Evolutionary conservation across 1,140 invertebrate genomes (phyloP).

Genomic region (Pseudomyrmex cubaensis): DNA sequence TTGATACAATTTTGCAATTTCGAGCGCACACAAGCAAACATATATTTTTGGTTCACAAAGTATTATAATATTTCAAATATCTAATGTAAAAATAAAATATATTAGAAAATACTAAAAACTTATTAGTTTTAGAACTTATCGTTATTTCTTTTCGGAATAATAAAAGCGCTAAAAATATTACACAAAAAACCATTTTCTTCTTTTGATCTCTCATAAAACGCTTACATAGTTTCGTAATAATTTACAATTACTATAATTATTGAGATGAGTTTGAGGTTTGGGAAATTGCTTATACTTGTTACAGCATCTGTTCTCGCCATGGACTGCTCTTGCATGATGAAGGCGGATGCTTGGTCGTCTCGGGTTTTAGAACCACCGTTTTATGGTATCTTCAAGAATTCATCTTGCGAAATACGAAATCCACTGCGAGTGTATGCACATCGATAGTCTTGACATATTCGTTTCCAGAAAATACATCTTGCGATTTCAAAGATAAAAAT

Average conservation of each 20-base stretch:
- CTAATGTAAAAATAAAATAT: neutral
- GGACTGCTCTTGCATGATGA: conserved; percentile 81
- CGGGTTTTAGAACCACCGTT: conserved; percentile 74
- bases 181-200: too few relatives aligned
- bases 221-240: neutral
- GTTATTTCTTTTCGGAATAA: neutral
- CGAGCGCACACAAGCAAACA: too few relatives aligned
- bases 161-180: neutral
- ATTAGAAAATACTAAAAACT: neutral
- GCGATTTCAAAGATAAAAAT: neutral
- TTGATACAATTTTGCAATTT: neutral
- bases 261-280: neutral
- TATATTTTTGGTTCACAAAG: too few relatives aligned
- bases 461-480: neutral
- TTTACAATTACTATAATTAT: conserved; percentile 7
- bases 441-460: conserved; percentile 24
- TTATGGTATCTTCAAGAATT: conserved; percentile 76
- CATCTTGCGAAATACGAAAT: conserved; percentile 78
- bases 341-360: conserved; percentile 75
- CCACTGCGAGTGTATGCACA: conserved; percentile 75
- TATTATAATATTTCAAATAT: neutral
- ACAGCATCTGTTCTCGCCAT: conserved; percentile 73
- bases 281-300: neutral
- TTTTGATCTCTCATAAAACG: neutral
- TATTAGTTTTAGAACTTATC: neutral